phyloP scores from a whole-genome alignment of 92 coral and sea anemone species.

The Paramuricea clavata region DNA sequence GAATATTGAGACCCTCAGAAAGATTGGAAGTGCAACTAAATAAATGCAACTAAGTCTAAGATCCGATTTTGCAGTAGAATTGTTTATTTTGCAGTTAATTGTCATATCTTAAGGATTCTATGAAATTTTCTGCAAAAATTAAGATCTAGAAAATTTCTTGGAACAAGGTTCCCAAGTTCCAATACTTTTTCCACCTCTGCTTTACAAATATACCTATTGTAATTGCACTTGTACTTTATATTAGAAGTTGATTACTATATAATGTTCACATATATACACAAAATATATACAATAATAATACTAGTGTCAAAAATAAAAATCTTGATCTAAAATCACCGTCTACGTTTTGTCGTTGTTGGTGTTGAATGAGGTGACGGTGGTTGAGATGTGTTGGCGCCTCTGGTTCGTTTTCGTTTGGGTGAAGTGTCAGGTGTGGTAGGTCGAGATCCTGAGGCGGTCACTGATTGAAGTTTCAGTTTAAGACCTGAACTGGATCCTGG shows the following conservation, averaged over 20 bases:
- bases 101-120: too few species aligned
- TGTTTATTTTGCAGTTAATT: too few species aligned
- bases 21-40: too few species aligned
- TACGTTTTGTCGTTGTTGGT: constrained; percentile 88
- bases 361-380: constrained; percentile 95
- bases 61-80: too few species aligned
- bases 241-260: background rate
- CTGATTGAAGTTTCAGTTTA: constrained; percentile 88
- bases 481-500: constrained; percentile 71
- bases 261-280: constrained; percentile 25
- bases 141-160: too few species aligned
- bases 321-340: constrained; percentile 77
- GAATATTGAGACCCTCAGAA: too few species aligned
- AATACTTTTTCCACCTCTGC: too few species aligned
- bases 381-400: constrained; percentile 97
- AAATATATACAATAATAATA: constrained; percentile 6
- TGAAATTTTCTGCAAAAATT: too few species aligned
- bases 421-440: constrained; percentile 98
- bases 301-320: constrained; percentile 5
- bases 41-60: too few species aligned
- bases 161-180: too few species aligned
- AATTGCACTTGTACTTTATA: background rate
- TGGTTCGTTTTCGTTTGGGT: constrained; percentile 96
- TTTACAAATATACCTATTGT: background rate
- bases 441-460: constrained; percentile 80